Percentiles rank a stretch among this genome's conserved stretches.
These are phyloP conservation scores for Odontothrips loti DNA, from an alignment of 2,888 invertebrate species.

Conservation along the genomic window DNA sequence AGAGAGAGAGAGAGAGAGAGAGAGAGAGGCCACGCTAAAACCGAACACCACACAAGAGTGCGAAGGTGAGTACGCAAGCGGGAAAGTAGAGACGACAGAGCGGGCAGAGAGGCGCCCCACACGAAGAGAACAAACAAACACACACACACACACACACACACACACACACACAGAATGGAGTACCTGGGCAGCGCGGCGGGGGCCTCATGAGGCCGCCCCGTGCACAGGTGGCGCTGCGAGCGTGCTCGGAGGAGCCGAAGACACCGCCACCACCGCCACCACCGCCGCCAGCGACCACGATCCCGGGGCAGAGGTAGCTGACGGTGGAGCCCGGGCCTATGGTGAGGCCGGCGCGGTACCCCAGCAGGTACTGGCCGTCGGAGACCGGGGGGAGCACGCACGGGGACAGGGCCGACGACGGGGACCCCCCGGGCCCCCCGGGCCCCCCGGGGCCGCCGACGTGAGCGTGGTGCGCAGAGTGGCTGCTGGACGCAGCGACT, in stretches of 20 bases:
- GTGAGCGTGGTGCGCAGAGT: background rate
- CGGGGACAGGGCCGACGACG: constrained; percentile 52
- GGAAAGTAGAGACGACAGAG: too few relatives aligned
- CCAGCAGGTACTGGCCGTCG: constrained; percentile 68
- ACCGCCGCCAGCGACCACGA: constrained; percentile 31
- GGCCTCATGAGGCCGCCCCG: background rate
- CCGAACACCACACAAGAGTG: too few relatives aligned
- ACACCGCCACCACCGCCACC: constrained; percentile 32
- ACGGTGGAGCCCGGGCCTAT: constrained; percentile 78
- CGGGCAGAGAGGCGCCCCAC: background rate
- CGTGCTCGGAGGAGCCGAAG: constrained; percentile 36
- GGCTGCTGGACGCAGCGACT: constrained; percentile 2
- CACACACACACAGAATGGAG: background rate
- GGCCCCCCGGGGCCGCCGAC: background rate
- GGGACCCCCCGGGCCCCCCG: background rate
- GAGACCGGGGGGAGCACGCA: constrained; percentile 64
- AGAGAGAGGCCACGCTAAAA: too few relatives aligned
- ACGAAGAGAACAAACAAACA: background rate
- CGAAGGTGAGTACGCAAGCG: too few relatives aligned
- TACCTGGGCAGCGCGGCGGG: background rate
- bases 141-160: background rate
- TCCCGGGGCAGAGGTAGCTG: constrained; percentile 58
- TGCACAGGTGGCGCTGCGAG: constrained; percentile 29
- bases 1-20: too few relatives aligned
- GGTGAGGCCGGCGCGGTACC: constrained; percentile 72